A percentile compares a stretch with the other conserved stretches of the same genome.
Conservation (phyloP, 2,113 vertebrate genomes). For the Mustela lutreola region DNA sequence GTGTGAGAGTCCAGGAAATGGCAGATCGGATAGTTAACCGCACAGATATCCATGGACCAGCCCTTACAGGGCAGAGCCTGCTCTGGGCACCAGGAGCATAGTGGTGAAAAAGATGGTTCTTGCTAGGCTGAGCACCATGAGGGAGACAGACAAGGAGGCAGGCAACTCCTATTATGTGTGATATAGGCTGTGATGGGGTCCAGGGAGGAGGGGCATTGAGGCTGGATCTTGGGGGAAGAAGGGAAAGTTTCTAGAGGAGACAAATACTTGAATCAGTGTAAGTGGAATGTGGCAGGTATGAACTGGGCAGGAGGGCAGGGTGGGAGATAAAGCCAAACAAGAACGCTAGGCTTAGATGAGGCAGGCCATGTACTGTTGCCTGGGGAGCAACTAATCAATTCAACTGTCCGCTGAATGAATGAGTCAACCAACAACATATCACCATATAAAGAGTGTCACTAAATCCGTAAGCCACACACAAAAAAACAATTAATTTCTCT, state of each 20-base stretch:
- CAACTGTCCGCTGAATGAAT: neutral
- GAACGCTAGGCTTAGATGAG: neutral
- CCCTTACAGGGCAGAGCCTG: neutral
- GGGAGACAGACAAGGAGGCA: neutral
- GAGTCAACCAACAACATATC: neutral
- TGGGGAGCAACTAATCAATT: neutral
- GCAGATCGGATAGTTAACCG: neutral
- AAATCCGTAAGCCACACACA: neutral
- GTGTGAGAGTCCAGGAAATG: neutral
- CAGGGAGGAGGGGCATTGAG: neutral
- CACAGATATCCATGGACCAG: neutral
- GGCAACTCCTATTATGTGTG: neutral
- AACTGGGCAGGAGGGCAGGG: neutral
- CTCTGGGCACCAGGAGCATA: neutral
- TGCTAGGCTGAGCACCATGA: neutral
- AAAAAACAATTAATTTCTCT: neutral
- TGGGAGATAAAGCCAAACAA: neutral
- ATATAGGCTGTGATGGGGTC: neutral
- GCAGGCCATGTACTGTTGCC: neutral
- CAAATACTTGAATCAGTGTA: neutral
- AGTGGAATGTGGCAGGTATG: neutral
- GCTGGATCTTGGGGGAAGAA: neutral
- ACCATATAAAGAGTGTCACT: neutral
- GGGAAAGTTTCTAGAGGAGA: neutral
- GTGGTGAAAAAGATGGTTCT: neutral